A percentile compares a stretch with the other conserved stretches of the same genome.
Evolutionary conservation across 1,140 invertebrate genomes (phyloP).

Genomic region (Tetragnatha versicolor): DNA sequence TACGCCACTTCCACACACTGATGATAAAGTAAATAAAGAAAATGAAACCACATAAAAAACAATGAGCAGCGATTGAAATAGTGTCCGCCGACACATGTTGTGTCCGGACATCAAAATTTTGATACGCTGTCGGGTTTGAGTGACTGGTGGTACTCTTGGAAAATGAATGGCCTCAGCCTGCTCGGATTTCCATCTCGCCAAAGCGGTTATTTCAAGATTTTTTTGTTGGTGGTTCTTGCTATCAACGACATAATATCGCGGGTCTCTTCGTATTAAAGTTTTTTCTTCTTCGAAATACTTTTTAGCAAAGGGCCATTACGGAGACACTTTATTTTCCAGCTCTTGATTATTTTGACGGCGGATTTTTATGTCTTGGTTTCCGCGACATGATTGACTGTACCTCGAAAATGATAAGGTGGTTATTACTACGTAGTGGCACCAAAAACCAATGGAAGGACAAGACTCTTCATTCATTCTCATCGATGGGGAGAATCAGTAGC

Average conservation of each 20-base stretch:
- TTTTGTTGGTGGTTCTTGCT: background rate
- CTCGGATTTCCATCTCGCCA: conserved; percentile 5
- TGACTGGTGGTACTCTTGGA: conserved; percentile 6
- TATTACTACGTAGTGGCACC: no score
- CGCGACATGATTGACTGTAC: no score
- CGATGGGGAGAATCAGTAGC: no score
- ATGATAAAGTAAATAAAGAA: background rate
- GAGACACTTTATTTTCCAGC: no score
- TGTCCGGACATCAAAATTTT: conserved; percentile 31
- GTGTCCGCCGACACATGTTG: background rate
- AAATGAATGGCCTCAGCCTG: conserved; percentile 2
- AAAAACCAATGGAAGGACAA: no score
- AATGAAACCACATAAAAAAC: background rate
- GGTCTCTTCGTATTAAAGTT: background rate
- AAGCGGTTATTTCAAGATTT: background rate
- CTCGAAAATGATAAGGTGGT: no score
- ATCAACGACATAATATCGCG: background rate
- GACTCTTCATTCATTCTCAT: no score
- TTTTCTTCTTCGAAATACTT: background rate
- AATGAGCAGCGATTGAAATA: background rate
- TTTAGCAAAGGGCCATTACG: no score
- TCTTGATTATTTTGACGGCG: no score
- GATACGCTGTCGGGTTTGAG: conserved; percentile 34
- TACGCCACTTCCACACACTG: background rate
- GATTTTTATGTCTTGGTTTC: no score